Conservation (phyloP, 1,140 invertebrate genomes). For the Caenorhabditis tropicalis region DNA sequence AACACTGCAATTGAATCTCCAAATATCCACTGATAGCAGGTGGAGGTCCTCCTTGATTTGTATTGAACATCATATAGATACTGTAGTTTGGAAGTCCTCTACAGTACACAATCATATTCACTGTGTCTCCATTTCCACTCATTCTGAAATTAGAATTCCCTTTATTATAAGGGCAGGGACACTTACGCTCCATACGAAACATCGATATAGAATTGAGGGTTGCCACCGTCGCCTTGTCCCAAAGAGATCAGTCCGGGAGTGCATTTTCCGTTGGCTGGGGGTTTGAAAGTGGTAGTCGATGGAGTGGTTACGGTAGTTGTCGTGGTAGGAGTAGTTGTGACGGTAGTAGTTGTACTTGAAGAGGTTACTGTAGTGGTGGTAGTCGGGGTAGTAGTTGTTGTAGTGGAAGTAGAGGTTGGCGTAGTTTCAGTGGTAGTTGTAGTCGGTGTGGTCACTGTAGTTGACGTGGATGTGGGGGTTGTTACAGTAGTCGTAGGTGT, state of each 20-base stretch:
- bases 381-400: too few species aligned
- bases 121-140: background rate
- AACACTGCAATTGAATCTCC: background rate
- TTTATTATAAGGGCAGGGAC: too few species aligned
- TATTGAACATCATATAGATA: background rate
- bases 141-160: background rate
- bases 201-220: background rate
- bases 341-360: background rate
- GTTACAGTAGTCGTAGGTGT: background rate
- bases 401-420: background rate
- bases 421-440: background rate
- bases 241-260: background rate
- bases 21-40: background rate
- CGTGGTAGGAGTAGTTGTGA: background rate
- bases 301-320: background rate
- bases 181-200: too few species aligned
- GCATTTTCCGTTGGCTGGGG: background rate
- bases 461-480: background rate
- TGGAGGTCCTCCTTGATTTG: background rate
- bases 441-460: background rate
- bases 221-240: background rate
- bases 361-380: background rate
- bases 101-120: background rate
- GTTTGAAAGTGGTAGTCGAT: background rate
- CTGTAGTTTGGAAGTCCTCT: background rate